phyloP scores from a whole-genome alignment of 2,888 invertebrate species.

The Panzeria rudis region DNA sequence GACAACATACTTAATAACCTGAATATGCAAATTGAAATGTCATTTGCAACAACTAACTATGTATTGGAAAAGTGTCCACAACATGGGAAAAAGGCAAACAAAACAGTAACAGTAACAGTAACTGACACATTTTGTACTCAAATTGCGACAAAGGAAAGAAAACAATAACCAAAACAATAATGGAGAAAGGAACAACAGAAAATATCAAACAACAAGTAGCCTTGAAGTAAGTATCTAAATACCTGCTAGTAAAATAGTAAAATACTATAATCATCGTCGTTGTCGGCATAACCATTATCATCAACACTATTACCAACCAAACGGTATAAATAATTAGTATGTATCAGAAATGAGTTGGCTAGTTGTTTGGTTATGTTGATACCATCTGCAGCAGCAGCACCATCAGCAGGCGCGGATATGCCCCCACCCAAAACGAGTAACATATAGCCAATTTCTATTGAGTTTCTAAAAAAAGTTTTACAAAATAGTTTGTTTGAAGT shows the following conservation, averaged over 20 bases:
- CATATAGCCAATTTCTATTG: no score
- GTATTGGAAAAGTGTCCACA: background rate
- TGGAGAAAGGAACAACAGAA: slow-evolving; percentile 18
- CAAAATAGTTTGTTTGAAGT: no score
- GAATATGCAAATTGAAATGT: slow-evolving; percentile 7
- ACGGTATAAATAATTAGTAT: slow-evolving; percentile 17
- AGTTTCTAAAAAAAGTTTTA: no score
- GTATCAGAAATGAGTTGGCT: background rate
- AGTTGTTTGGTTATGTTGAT: background rate
- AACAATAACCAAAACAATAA: slow-evolving; percentile 13
- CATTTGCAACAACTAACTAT: background rate
- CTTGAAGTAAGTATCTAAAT: slow-evolving; percentile 60
- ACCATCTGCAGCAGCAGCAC: background rate
- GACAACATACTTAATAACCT: background rate
- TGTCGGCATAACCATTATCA: slow-evolving; percentile 16
- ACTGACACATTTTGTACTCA: slow-evolving; percentile 16
- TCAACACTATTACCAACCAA: slow-evolving; percentile 24
- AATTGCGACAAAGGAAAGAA: slow-evolving; percentile 19
- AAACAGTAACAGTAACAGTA: background rate
- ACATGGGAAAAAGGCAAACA: background rate
- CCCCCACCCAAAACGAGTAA: no score
- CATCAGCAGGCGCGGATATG: no score
- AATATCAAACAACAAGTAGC: slow-evolving; percentile 47
- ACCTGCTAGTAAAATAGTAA: slow-evolving; percentile 39
- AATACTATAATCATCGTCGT: slow-evolving; percentile 1